These are phyloP conservation scores for Magallana angulata DNA, from an alignment of 1,140 invertebrate genomes.

Conservation along the genomic window DNA sequence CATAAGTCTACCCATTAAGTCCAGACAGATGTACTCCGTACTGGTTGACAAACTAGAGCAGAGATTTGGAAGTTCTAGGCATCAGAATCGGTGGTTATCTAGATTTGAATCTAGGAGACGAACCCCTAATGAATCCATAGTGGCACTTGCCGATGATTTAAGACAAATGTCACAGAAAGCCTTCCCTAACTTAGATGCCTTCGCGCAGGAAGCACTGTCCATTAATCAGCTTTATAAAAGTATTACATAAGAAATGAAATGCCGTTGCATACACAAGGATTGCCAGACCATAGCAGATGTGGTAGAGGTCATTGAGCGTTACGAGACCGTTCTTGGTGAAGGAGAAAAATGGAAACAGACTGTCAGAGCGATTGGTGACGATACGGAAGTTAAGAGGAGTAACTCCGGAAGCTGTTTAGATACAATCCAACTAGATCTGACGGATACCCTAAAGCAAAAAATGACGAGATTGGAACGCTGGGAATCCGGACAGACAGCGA, in stretches of 20 bases:
- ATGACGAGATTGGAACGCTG: too few species aligned
- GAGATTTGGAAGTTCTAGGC: constrained; percentile 46
- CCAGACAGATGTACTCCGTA: neutral
- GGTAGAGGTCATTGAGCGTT: constrained; percentile 49
- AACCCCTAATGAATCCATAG: too few species aligned
- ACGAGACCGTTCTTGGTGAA: constrained; percentile 37
- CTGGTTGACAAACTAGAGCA: constrained; percentile 39
- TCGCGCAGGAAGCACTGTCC: constrained; percentile 41
- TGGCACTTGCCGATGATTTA: constrained; percentile 37
- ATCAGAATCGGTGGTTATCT: constrained; percentile 48
- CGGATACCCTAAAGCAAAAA: neutral
- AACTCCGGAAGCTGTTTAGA: neutral
- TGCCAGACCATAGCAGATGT: constrained; percentile 35
- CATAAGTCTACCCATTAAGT: constrained; percentile 30
- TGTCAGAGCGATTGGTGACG: neutral
- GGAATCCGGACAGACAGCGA: too few species aligned
- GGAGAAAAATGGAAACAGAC: constrained; percentile 40
- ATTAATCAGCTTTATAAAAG: constrained; percentile 49
- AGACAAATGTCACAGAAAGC: constrained; percentile 47
- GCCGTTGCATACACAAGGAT: constrained; percentile 42
- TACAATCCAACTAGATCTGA: neutral
- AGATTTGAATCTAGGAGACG: constrained; percentile 49
- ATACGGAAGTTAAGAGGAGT: too few species aligned
- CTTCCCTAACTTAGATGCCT: constrained; percentile 37
- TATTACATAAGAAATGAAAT: neutral